These are phyloP conservation scores for Mercenaria mercenaria DNA, from an alignment of 1,140 invertebrate species.

Conservation along the genomic window DNA sequence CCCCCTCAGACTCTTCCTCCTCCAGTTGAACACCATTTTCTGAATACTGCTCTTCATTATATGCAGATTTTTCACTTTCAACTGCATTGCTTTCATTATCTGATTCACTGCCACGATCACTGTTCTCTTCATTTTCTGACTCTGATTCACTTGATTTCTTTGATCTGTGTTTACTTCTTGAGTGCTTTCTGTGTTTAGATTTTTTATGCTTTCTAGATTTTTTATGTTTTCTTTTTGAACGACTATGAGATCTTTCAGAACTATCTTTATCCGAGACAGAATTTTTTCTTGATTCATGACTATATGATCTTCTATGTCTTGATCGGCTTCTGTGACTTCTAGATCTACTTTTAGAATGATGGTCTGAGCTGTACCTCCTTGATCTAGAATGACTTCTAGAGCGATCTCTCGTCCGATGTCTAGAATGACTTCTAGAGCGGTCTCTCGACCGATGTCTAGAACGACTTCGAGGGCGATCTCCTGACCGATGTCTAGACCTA, in stretches of 20 bases:
- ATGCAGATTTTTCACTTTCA: slow-evolving; percentile 25
- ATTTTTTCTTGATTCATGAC: neutral
- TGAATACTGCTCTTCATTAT: neutral
- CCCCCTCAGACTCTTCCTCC: slow-evolving; percentile 1
- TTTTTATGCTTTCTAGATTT: neutral
- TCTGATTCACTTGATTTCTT: slow-evolving; percentile 17
- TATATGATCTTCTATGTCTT: slow-evolving; percentile 12
- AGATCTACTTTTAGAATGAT: slow-evolving; percentile 42
- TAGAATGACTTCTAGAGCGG: slow-evolving; percentile 27
- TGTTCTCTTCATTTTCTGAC: neutral
- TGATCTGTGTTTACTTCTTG: slow-evolving; percentile 14
- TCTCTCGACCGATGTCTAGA: neutral
- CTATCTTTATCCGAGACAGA: neutral
- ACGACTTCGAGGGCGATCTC: neutral
- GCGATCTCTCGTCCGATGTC: neutral
- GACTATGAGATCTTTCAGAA: neutral
- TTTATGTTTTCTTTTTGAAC: slow-evolving; percentile 39
- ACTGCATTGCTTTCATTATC: neutral
- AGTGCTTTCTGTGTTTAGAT: slow-evolving; percentile 17
- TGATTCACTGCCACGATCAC: neutral
- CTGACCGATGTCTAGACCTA: slow-evolving; percentile 3
- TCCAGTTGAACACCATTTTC: neutral
- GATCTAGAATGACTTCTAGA: neutral
- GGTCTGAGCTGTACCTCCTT: neutral
- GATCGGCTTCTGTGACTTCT: slow-evolving; percentile 21